A percentile compares a stretch with the other conserved stretches of the same genome.
Conservation (phyloP, 1,140 invertebrate genomes). For the Rhynchophorus ferrugineus region DNA sequence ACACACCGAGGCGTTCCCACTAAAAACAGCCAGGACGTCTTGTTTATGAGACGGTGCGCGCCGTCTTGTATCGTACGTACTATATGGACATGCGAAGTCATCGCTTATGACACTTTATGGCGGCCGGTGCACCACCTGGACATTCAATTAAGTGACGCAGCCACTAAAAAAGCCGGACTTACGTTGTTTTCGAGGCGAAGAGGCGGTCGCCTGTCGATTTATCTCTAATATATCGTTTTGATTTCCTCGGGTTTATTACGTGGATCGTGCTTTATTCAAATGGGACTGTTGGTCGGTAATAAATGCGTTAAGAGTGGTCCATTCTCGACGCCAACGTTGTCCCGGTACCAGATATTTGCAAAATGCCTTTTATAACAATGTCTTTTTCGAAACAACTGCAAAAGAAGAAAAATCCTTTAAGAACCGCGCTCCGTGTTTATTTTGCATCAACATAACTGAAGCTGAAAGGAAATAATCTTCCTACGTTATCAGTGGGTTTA, state of each 20-base stretch:
- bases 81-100: conserved; percentile 34
- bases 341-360: background rate
- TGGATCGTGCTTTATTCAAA: conserved; percentile 15
- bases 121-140: conserved; percentile 32
- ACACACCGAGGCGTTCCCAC: conserved; percentile 27
- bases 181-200: conserved; percentile 18
- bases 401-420: no score
- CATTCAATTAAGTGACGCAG: conserved; percentile 25
- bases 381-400: background rate
- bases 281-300: conserved; percentile 1
- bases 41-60: conserved; percentile 32
- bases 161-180: conserved; percentile 9
- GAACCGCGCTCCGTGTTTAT: no score
- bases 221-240: conserved; percentile 18
- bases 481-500: no score
- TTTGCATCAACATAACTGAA: no score
- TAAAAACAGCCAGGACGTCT: conserved; percentile 34
- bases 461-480: no score
- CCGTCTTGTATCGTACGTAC: conserved; percentile 35
- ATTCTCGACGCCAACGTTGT: background rate
- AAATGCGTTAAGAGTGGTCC: background rate
- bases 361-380: background rate
- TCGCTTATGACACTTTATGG: conserved; percentile 33
- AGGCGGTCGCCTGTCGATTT: conserved; percentile 22
- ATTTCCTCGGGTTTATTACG: conserved; percentile 13